Base-by-base conservation (phyloP, 1,140 invertebrate species). In the Bacillus rossius region DNA sequence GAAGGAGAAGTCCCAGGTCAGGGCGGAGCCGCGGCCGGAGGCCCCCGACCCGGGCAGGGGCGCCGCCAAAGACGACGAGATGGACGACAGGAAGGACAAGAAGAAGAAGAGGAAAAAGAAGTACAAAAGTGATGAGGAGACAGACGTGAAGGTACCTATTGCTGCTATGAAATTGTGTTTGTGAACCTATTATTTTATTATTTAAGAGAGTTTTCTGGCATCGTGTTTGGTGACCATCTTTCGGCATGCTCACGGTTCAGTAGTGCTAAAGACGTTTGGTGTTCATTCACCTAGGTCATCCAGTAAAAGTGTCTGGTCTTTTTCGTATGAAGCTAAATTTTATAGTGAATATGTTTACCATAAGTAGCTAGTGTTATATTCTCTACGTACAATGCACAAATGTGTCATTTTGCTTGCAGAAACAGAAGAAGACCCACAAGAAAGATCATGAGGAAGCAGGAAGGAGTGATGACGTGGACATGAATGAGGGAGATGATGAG, bases 401-500 rank as follows among this genome's bases (percentile, higher is more conserved):
- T n/a, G n/a, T n/a, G 41, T 20, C 17, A 51, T 37, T 19, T 38
- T 42, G 23, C 22, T 26, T 20, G 43, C 13, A 67, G 68, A 75
- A 47, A 74, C 77, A 47, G 37, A 60, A 45, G 29, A 51, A 29
- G 37, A 49, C 59, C 61, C 55, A 55, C 17, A 55, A 59, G 16
- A 57, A 41, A 5, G 69, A 69, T 38, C 68, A 71, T 2, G 69
- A 67, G 16, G 59, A 34, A 17, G 40, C 41, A 10, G 51, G 29
- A 63, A 68, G 16, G 64, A 64, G 19, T 56, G 76, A 68, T 49
- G 74, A 72, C 2, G 79, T 77, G 60, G 78, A 81, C 25, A 16
- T 19, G 8, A 77, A 79, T 50, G 83, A 84, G 61, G 80, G 87
- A 49, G 85, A 88, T 69, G 88, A 91, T 65, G 85, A 84, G 64